phyloP scores from a whole-genome alignment of 2,113 vertebrate species.

The Campylomormyrus tamandua region DNA sequence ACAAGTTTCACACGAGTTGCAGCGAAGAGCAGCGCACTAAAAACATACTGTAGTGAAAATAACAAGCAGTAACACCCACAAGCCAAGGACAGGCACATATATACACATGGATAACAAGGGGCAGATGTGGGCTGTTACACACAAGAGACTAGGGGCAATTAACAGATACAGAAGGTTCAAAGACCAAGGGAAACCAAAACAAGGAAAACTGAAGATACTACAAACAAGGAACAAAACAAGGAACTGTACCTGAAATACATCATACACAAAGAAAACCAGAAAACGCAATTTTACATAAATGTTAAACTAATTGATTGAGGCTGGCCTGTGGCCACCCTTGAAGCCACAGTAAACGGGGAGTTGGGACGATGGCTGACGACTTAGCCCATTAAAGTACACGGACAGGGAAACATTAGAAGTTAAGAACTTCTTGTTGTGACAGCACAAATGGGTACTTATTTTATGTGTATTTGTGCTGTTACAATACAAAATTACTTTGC shows the following conservation, averaged over 20 bases:
- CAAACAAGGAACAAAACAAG: not conserved
- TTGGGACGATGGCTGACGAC: not conserved
- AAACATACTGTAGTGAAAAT: not conserved
- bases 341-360: no score
- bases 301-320: not conserved
- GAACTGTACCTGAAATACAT: no score
- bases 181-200: not conserved
- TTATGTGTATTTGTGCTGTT: not conserved
- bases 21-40: not conserved
- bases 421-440: not conserved
- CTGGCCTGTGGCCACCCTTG: not conserved
- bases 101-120: not conserved
- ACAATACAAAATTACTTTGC: not conserved
- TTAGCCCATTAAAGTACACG: not conserved
- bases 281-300: not conserved
- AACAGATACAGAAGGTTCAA: not conserved
- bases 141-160: not conserved
- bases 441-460: not conserved
- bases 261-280: not conserved
- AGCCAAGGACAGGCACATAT: not conserved
- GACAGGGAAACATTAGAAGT: not conserved
- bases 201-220: not conserved
- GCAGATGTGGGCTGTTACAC: not conserved
- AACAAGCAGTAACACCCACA: not conserved
- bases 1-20: not conserved